Conservation (phyloP, 2,888 invertebrate genomes). For the Polydrusus cervinus region DNA sequence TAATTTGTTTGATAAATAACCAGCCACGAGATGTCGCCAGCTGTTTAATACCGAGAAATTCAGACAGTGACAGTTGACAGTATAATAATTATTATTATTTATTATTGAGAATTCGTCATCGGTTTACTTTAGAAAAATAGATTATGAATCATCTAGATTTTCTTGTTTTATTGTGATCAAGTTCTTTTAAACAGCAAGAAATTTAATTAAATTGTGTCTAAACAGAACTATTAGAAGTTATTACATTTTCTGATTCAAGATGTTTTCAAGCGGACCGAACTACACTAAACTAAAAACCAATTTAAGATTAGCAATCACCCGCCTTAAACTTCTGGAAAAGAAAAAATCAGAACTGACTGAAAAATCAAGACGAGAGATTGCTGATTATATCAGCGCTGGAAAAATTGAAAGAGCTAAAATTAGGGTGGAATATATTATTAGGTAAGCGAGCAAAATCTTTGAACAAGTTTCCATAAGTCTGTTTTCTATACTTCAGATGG, state of each 20-base stretch:
- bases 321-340: conserved; percentile 95
- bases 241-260: conserved; percentile 66
- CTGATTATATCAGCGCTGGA: conserved; percentile 92
- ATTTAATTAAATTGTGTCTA: neutral
- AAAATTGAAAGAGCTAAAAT: conserved; percentile 95
- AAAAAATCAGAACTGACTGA: conserved; percentile 98
- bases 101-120: no score
- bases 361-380: conserved; percentile 97
- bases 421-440: conserved; percentile 97
- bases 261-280: conserved; percentile 95
- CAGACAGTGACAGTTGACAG: no score
- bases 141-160: neutral
- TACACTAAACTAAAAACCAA: conserved; percentile 98
- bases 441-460: conserved; percentile 70
- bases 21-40: no score
- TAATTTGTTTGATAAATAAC: no score
- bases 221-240: neutral
- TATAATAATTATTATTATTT: no score
- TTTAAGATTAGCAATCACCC: conserved; percentile 91
- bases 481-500: no score
- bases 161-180: neutral
- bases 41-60: no score
- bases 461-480: no score
- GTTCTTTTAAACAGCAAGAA: neutral
- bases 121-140: no score